These are phyloP conservation scores for Hirtodrosophila confusa DNA, from an alignment of 2,888 invertebrate genomes.

Conservation along the genomic window DNA sequence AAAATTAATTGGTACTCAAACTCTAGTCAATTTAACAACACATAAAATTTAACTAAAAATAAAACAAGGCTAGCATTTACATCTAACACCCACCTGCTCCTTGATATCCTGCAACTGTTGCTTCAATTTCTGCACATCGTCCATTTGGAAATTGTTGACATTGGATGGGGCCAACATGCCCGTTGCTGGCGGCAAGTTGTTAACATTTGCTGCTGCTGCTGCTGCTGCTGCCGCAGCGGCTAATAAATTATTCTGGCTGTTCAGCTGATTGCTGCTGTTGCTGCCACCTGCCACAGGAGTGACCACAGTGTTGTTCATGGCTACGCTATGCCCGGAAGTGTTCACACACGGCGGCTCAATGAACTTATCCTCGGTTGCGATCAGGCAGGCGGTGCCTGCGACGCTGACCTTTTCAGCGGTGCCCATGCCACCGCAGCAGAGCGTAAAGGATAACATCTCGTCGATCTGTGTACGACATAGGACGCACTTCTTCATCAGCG, in stretches of 20 bases:
- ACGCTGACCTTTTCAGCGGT: slow-evolving; percentile 80
- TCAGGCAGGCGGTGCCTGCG: slow-evolving; percentile 34
- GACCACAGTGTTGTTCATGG: slow-evolving; percentile 83
- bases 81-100: slow-evolving; percentile 89
- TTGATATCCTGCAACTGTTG: slow-evolving; percentile 99
- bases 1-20: too few relatives aligned
- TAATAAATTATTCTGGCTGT: slow-evolving; percentile 80
- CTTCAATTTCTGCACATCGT: slow-evolving; percentile 94
- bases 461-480: slow-evolving; percentile 95
- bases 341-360: slow-evolving; percentile 79
- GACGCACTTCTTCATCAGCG: slow-evolving; percentile 98
- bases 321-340: slow-evolving; percentile 82
- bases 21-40: too few relatives aligned
- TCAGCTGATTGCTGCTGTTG: slow-evolving; percentile 71
- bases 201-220: slow-evolving; percentile 43
- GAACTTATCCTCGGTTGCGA: slow-evolving; percentile 68
- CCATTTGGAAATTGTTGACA: slow-evolving; percentile 88
- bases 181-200: slow-evolving; percentile 52
- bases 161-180: slow-evolving; percentile 83
- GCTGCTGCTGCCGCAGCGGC: slow-evolving; percentile 51
- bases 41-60: too few relatives aligned
- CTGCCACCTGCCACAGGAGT: slow-evolving; percentile 73
- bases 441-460: slow-evolving; percentile 86
- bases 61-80: too few relatives aligned
- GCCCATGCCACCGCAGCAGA: slow-evolving; percentile 86